phyloP scores from a whole-genome alignment of 2,797 vertebrate species.

The Helicolenus hilgendorfi region DNA sequence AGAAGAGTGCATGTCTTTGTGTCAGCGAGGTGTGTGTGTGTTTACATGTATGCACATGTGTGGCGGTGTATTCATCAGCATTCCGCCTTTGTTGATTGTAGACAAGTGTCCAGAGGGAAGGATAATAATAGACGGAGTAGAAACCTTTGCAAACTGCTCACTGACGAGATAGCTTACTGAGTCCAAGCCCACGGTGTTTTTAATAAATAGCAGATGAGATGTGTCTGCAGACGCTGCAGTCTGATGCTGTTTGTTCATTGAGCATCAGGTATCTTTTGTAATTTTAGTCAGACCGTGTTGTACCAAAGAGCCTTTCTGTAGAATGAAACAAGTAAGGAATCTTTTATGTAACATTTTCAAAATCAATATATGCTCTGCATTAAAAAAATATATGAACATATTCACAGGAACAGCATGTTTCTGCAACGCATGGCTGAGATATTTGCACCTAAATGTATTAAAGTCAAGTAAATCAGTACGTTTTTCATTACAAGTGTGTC shows the following conservation, averaged over 20 bases:
- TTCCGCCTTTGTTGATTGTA: constrained; percentile 50
- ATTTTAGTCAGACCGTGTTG: background rate
- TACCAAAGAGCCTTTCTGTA: background rate
- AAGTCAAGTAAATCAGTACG: constrained; percentile 16
- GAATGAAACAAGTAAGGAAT: background rate
- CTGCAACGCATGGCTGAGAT: background rate
- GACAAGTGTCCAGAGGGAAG: constrained; percentile 41
- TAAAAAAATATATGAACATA: background rate
- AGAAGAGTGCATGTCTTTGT: constrained; percentile 26
- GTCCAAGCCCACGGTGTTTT: constrained; percentile 34
- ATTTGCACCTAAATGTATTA: background rate
- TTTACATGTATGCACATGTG: constrained; percentile 53
- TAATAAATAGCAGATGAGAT: constrained; percentile 22
- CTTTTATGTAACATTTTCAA: background rate
- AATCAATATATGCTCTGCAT: background rate
- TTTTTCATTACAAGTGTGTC: background rate
- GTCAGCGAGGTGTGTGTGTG: constrained; percentile 37
- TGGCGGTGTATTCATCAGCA: constrained; percentile 57
- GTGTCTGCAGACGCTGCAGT: constrained; percentile 26
- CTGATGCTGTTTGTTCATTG: constrained; percentile 19
- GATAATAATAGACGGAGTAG: constrained; percentile 57
- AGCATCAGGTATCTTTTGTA: background rate
- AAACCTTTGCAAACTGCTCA: constrained; percentile 27
- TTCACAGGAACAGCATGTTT: background rate
- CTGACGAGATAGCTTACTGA: constrained; percentile 35